phyloP scores from a whole-genome alignment of 2,888 invertebrate genomes.

The Lasioglossum pauxillum region DNA sequence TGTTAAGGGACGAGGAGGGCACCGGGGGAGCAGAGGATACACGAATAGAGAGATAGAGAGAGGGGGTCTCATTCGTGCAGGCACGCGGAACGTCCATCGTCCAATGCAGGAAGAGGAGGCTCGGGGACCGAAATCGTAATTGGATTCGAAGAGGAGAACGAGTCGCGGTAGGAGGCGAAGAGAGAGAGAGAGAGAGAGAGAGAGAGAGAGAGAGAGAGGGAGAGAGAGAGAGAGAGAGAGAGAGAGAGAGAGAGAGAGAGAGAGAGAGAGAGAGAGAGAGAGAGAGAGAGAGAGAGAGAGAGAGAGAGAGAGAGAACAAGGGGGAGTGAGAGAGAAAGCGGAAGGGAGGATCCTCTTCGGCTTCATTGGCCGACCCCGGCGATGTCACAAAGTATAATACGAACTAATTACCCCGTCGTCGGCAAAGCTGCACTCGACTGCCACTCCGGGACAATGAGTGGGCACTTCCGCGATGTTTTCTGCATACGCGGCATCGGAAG shows the following conservation, averaged over 20 bases:
- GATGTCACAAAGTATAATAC: slow-evolving; percentile 81
- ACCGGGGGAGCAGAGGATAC: background rate
- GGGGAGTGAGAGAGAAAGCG: background rate
- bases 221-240: background rate
- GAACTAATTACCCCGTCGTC: slow-evolving; percentile 82
- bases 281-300: background rate
- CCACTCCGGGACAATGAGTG: slow-evolving; percentile 78
- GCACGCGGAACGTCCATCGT: slow-evolving; percentile 61
- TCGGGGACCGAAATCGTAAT: slow-evolving; percentile 72
- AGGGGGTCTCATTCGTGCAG: slow-evolving; percentile 32
- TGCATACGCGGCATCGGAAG: slow-evolving; percentile 77
- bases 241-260: background rate
- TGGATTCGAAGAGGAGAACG: slow-evolving; percentile 67
- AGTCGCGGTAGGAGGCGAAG: slow-evolving; percentile 18
- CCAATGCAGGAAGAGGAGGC: slow-evolving; percentile 45
- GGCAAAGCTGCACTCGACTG: slow-evolving; percentile 81
- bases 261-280: background rate
- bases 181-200: background rate
- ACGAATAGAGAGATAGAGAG: background rate
- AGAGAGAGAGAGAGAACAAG: background rate
- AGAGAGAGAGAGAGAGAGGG: background rate
- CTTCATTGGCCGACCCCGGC: slow-evolving; percentile 70
- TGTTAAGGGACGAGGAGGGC: background rate
- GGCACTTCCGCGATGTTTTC: slow-evolving; percentile 78
- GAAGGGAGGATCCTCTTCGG: slow-evolving; percentile 53